phyloP scores from a whole-genome alignment of 2,113 vertebrate species.

The Parus major region DNA sequence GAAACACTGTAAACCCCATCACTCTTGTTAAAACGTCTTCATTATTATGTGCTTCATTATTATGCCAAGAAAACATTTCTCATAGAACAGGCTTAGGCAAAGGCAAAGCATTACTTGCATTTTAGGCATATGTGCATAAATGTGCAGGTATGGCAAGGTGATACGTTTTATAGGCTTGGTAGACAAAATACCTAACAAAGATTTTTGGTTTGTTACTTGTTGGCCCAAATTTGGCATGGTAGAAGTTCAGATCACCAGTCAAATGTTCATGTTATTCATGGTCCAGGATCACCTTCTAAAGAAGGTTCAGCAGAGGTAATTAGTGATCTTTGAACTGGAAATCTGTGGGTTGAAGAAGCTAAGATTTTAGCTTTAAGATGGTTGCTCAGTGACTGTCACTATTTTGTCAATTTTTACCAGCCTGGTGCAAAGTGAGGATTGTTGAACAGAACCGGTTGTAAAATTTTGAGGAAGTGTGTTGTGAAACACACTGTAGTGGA shows the following conservation, averaged over 20 bases:
- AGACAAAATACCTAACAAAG: background rate
- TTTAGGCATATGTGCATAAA: background rate
- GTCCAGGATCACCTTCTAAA: background rate
- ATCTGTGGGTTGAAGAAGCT: background rate
- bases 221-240: background rate
- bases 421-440: background rate
- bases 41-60: background rate
- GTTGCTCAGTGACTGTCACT: background rate
- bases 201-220: background rate
- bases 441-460: background rate
- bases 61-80: background rate
- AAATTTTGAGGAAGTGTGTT: background rate
- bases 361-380: background rate
- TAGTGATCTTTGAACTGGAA: background rate
- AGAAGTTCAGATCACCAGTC: background rate
- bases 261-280: background rate
- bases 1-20: background rate
- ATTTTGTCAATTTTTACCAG: background rate
- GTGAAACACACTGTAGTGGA: background rate
- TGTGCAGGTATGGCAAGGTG: background rate
- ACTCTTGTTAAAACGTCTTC: background rate
- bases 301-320: background rate
- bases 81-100: background rate
- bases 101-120: background rate
- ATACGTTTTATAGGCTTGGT: background rate